These are phyloP conservation scores for Mystacides longicornis DNA, from an alignment of 2,888 invertebrate genomes.

Conservation along the genomic window DNA sequence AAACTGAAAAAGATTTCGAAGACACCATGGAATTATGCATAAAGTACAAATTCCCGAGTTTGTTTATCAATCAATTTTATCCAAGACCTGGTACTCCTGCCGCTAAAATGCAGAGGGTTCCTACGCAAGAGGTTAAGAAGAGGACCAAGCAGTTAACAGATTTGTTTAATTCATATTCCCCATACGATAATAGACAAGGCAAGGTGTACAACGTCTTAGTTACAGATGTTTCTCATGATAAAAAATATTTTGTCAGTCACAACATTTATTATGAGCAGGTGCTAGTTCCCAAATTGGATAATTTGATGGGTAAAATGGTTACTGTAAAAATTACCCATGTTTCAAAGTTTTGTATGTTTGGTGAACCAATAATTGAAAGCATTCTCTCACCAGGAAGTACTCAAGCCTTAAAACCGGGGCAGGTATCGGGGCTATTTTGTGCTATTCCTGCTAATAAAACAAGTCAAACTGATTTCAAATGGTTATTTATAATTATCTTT, in stretches of 20 bases:
- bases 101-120: constrained; percentile 77
- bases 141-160: constrained; percentile 84
- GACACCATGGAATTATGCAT: constrained; percentile 77
- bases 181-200: constrained; percentile 64
- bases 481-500: constrained; percentile 34
- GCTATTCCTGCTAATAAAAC: not conserved
- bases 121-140: constrained; percentile 80
- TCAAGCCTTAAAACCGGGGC: constrained; percentile 48
- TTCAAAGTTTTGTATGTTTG: constrained; percentile 73
- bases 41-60: constrained; percentile 82
- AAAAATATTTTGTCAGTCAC: constrained; percentile 85
- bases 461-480: constrained; percentile 13
- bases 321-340: constrained; percentile 64
- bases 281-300: constrained; percentile 68
- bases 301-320: constrained; percentile 75
- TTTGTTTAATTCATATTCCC: constrained; percentile 82
- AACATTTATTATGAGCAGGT: constrained; percentile 95
- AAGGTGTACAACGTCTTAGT: constrained; percentile 72
- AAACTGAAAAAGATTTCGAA: constrained; percentile 83
- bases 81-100: constrained; percentile 95
- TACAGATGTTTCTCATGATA: constrained; percentile 90
- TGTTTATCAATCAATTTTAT: constrained; percentile 98
- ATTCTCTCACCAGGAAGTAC: constrained; percentile 43
- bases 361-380: constrained; percentile 53
- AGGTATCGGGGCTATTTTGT: constrained; percentile 44